Evolutionary conservation across 2,888 invertebrate species (phyloP), one percentile per base, ranked within the genome.

Genomic region (Acronicta leporina): DNA sequence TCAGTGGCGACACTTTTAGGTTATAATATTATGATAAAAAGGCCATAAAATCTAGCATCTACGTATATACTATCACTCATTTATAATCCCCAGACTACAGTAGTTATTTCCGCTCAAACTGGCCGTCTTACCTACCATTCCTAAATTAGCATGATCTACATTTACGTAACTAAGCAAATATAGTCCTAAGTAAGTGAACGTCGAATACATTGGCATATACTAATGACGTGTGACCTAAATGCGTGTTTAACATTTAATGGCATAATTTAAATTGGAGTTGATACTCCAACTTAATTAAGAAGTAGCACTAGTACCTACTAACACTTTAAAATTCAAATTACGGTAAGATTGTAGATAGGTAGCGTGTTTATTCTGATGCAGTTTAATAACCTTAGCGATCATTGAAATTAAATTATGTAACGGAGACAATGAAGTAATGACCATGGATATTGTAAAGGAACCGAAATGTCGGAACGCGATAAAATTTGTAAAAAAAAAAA

Each of bases 211-310:
- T 71, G 71, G 55, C 63, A 49, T 66, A 56, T 35, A 52, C 62
- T 73, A 74, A 74, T 74, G 59, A 71, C 46, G 60, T 64, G 71
- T 71, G 74, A 68, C 71, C 74, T 64, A 74, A 71, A 71, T 61
- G 55, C 43, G 41, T 48, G 43, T 33, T 67, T 70, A 63, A 58
- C 48, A 61, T 58, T 62, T 67, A 62, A 71, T 63, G 52, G 64
- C 25, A 54, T 61, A 52, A 60, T 71, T 66, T 75, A 73, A 75
- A 68, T 57, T 51, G 46, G 42, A 45, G 43, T 56, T 52, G 55
- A 64, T 60, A 68, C 25, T 55, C 50, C 54, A 53, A 67, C 63
- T 64, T 64, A 54, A 73, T 70, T 75, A 70, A 55, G 56, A 59
- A 59, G 44, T 54, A 25, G 53, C n/a, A 55, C 41, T 44, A 58